Evolutionary conservation across 2,797 vertebrate genomes (phyloP).

Genomic region (Leptoclinus maculatus): DNA sequence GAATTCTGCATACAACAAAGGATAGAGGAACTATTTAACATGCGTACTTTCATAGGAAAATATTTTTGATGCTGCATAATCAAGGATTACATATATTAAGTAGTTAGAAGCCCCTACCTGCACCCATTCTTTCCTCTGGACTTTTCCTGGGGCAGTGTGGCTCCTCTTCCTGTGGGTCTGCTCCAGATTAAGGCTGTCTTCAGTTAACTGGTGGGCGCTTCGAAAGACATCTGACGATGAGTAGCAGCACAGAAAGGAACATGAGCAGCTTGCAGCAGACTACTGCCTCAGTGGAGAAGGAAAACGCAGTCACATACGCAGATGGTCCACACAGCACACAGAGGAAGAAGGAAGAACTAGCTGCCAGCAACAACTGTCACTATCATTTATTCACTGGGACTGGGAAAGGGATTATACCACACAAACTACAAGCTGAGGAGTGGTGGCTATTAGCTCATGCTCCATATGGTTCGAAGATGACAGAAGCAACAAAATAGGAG

Average conservation of each 20-base stretch:
- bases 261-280: conserved; percentile 63
- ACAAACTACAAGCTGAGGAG: conserved; percentile 56
- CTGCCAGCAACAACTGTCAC: conserved; percentile 76
- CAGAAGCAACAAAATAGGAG: conserved; percentile 24
- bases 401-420: conserved; percentile 41
- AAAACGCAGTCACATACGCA: conserved; percentile 59
- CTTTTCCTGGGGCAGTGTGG: conserved; percentile 87
- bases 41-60: background rate
- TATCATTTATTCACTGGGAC: conserved; percentile 67
- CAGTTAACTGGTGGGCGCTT: conserved; percentile 73
- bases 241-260: conserved; percentile 70
- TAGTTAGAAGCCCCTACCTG: conserved; percentile 82
- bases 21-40: background rate
- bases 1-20: conserved; percentile 81
- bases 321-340: conserved; percentile 71
- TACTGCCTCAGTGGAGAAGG: conserved; percentile 66
- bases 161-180: conserved; percentile 69
- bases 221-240: conserved; percentile 75
- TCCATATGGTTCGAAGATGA: conserved; percentile 44
- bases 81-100: background rate
- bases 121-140: conserved; percentile 91
- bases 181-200: conserved; percentile 68
- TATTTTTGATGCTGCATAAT: background rate
- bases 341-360: conserved; percentile 50
- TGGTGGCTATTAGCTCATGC: conserved; percentile 45